Conservation (phyloP, 2,888 invertebrate species). For the Drosophila atroscutellata region DNA sequence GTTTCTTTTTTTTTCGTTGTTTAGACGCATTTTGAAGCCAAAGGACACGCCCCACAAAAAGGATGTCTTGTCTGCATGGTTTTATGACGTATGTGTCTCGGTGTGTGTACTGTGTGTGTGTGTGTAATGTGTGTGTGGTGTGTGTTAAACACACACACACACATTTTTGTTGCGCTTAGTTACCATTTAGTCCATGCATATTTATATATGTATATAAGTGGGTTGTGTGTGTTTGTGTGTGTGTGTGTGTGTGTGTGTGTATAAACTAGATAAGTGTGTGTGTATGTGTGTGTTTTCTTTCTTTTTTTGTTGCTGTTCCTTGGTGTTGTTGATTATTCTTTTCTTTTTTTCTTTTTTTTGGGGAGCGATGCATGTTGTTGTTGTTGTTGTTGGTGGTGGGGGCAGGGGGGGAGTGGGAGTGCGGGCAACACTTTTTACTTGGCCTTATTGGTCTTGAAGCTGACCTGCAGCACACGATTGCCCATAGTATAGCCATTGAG, state of each 20-base stretch:
- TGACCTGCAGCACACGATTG: constrained; percentile 98
- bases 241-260: constrained; percentile 28
- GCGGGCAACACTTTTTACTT: constrained; percentile 81
- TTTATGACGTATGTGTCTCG: constrained; percentile 22
- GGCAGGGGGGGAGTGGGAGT: neutral
- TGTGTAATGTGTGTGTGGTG: constrained; percentile 32
- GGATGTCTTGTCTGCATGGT: constrained; percentile 14
- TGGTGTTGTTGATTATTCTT: neutral
- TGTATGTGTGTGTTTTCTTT: constrained; percentile 18
- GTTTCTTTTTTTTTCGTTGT: constrained; percentile 51
- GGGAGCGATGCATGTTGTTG: constrained; percentile 7
- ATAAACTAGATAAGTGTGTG: constrained; percentile 54
- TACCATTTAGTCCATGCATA: constrained; percentile 73
- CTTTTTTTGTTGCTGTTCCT: constrained; percentile 17
- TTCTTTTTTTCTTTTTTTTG: constrained; percentile 8
- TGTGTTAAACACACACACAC: constrained; percentile 57
- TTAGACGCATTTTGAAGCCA: constrained; percentile 59
- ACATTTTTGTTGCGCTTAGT: constrained; percentile 75
- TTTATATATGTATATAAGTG: constrained; percentile 73
- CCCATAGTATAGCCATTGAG: constrained; percentile 98
- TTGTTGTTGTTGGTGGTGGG: neutral
- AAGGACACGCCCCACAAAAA: constrained; percentile 11
- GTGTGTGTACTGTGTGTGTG: constrained; percentile 12
- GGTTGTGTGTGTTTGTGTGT: constrained; percentile 22
- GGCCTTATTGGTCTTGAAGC: constrained; percentile 97